Percentiles rank a stretch among this genome's conserved stretches.
phyloP scores from a whole-genome alignment of 1,140 invertebrate species.

The Hyles vespertilio region DNA sequence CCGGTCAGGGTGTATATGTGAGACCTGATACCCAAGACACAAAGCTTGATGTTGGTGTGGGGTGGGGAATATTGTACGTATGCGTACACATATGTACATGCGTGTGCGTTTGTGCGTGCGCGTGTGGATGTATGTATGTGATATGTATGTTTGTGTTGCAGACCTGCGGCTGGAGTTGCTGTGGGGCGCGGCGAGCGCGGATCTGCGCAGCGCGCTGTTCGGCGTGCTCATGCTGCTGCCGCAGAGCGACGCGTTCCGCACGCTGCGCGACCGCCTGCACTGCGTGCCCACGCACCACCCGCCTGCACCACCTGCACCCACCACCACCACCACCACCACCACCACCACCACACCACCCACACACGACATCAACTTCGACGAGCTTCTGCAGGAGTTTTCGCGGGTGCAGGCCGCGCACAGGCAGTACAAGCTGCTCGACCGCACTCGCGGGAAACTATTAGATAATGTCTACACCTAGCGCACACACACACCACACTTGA shows the following conservation, averaged over 20 bases:
- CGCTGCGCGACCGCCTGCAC: slow-evolving; percentile 89
- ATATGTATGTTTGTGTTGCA: slow-evolving; percentile 47
- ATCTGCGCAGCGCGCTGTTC: slow-evolving; percentile 93
- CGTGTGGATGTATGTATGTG: too few relatives aligned
- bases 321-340: slow-evolving; percentile 82
- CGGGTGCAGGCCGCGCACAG: slow-evolving; percentile 61
- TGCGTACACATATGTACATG: too few relatives aligned
- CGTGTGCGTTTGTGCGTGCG: too few relatives aligned
- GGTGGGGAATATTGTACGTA: too few relatives aligned
- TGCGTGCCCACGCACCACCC: slow-evolving; percentile 86
- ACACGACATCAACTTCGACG: slow-evolving; percentile 40
- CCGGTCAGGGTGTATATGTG: too few relatives aligned
- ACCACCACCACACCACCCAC: slow-evolving; percentile 2
- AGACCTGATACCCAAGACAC: too few relatives aligned
- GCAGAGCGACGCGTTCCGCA: slow-evolving; percentile 96
- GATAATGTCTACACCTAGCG: slow-evolving; percentile 20
- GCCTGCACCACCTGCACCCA: slow-evolving; percentile 78
- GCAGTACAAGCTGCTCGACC: slow-evolving; percentile 40
- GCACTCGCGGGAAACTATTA: slow-evolving; percentile 25
- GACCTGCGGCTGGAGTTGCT: slow-evolving; percentile 95
- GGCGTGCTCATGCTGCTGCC: slow-evolving; percentile 98
- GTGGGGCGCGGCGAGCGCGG: slow-evolving; percentile 81
- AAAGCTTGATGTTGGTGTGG: too few relatives aligned
- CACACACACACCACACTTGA: background rate
- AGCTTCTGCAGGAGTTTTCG: slow-evolving; percentile 51